Percentiles rank a stretch among this genome's conserved stretches.
These are phyloP conservation scores for Linnaemya vulpina DNA, from an alignment of 2,888 invertebrate genomes.

Conservation along the genomic window DNA sequence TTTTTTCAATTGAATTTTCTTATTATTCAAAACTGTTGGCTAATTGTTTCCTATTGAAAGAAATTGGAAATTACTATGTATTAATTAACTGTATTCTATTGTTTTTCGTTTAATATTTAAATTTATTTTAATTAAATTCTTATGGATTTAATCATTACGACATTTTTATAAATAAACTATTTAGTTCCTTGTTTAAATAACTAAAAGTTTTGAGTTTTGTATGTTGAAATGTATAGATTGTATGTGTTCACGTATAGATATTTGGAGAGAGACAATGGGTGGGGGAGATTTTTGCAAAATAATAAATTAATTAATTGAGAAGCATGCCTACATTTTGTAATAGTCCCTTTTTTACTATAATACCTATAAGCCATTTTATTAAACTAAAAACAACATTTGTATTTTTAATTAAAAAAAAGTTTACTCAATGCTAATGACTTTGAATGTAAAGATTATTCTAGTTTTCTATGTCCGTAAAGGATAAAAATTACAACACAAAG, in stretches of 20 bases:
- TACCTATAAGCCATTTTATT: neutral
- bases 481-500: too few species aligned
- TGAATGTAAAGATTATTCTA: too few species aligned
- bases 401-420: too few species aligned
- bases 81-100: slow-evolving; percentile 27
- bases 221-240: slow-evolving; percentile 62
- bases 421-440: too few species aligned
- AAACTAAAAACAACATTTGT: too few species aligned
- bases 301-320: neutral
- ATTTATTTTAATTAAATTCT: slow-evolving; percentile 61
- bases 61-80: neutral
- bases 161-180: slow-evolving; percentile 54
- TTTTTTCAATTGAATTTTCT: slow-evolving; percentile 26
- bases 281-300: slow-evolving; percentile 1
- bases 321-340: neutral
- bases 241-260: slow-evolving; percentile 16
- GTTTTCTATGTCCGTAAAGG: too few species aligned
- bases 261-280: neutral
- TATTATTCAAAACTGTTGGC: slow-evolving; percentile 50
- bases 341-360: neutral
- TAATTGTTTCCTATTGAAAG: slow-evolving; percentile 32
- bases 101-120: slow-evolving; percentile 35
- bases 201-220: slow-evolving; percentile 39
- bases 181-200: slow-evolving; percentile 55
- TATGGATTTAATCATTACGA: slow-evolving; percentile 28